These are phyloP conservation scores for Chrysolina americana DNA, from an alignment of 2,888 invertebrate species.

Conservation along the genomic window DNA sequence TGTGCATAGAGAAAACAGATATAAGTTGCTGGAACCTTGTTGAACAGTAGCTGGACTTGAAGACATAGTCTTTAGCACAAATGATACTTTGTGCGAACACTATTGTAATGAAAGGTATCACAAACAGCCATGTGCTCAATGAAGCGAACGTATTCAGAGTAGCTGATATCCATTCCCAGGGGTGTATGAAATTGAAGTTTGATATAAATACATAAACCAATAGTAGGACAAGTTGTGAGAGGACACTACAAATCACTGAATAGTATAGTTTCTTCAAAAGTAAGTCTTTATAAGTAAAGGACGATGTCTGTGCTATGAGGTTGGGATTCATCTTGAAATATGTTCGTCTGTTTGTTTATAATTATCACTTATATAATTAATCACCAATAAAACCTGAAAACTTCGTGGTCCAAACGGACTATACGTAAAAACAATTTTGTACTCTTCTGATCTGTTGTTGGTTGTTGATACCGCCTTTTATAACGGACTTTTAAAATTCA, in stretches of 20 bases:
- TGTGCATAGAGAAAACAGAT: constrained; percentile 76
- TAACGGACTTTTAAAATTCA: too few relatives aligned
- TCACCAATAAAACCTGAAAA: not conserved
- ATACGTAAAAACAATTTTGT: not conserved
- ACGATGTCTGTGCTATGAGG: constrained; percentile 42
- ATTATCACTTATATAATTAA: constrained; percentile 8
- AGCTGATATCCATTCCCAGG: constrained; percentile 76
- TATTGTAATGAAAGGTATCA: constrained; percentile 76
- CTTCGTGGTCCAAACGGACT: not conserved
- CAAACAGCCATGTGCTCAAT: constrained; percentile 77
- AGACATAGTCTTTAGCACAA: constrained; percentile 79
- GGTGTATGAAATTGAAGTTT: constrained; percentile 77
- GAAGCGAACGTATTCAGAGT: constrained; percentile 75
- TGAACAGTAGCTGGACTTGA: constrained; percentile 74
- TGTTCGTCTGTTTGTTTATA: not conserved
- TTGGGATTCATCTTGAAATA: constrained; percentile 52
- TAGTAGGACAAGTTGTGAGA: constrained; percentile 64
- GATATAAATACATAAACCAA: constrained; percentile 69
- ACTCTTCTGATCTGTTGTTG: too few relatives aligned
- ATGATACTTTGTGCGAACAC: constrained; percentile 81
- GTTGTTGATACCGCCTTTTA: too few relatives aligned
- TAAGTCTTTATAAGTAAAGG: constrained; percentile 74
- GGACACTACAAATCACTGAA: constrained; percentile 65
- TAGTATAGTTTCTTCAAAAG: constrained; percentile 73
- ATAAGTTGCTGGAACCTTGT: constrained; percentile 79